These are phyloP conservation scores for Crenuchus spilurus DNA, from an alignment of 2,797 vertebrate species.

Conservation along the genomic window DNA sequence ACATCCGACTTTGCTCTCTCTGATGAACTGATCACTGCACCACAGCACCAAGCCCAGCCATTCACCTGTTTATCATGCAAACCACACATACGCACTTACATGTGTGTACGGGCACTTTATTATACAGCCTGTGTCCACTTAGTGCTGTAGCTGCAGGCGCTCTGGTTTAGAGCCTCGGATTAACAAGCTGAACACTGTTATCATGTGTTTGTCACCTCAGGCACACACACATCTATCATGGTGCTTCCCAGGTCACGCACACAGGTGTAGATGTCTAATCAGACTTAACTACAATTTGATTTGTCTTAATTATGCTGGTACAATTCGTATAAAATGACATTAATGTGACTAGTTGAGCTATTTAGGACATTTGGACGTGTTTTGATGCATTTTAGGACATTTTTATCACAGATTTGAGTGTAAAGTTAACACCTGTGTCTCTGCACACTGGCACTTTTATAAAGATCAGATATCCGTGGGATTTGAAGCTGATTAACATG, in stretches of 20 bases:
- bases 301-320: too few species aligned
- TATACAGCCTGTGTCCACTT: slow-evolving; percentile 35
- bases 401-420: too few species aligned
- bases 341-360: too few species aligned
- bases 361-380: too few species aligned
- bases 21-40: slow-evolving; percentile 1
- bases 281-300: too few species aligned
- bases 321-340: too few species aligned
- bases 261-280: background rate
- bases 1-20: slow-evolving; percentile 39
- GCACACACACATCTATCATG: slow-evolving; percentile 40
- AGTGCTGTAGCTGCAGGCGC: slow-evolving; percentile 18
- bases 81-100: background rate
- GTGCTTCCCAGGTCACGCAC: slow-evolving; percentile 14
- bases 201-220: slow-evolving; percentile 41
- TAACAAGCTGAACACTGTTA: slow-evolving; percentile 48
- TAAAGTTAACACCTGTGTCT: slow-evolving; percentile 6
- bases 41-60: background rate
- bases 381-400: too few species aligned
- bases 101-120: slow-evolving; percentile 11
- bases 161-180: slow-evolving; percentile 14
- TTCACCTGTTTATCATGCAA: slow-evolving; percentile 35
- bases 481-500: slow-evolving; percentile 31
- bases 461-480: background rate
- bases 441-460: slow-evolving; percentile 2